Evolutionary conservation across 2,888 invertebrate species (phyloP).

Genomic region (Scaptomyza tumidula): DNA sequence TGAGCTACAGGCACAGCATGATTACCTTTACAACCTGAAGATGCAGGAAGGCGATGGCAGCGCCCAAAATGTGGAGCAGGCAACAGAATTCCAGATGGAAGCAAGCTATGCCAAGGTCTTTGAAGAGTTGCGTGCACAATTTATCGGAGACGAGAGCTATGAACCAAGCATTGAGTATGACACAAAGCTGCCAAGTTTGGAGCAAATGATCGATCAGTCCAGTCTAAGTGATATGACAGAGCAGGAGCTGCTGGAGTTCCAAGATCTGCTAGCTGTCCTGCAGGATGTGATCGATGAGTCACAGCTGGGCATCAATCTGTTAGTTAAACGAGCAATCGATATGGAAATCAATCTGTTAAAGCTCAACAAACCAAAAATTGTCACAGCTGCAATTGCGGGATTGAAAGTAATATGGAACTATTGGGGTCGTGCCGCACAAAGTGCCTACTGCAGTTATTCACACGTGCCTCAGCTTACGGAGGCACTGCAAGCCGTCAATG

Average conservation of each 20-base stretch:
- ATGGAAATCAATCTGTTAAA: constrained; percentile 60
- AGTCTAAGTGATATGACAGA: constrained; percentile 30
- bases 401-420: constrained; percentile 55
- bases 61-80: constrained; percentile 4
- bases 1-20: constrained; percentile 72
- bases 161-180: constrained; percentile 62
- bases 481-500: constrained; percentile 70
- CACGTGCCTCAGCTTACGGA: constrained; percentile 72
- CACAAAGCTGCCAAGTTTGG: constrained; percentile 63
- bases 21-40: constrained; percentile 57
- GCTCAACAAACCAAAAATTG: constrained; percentile 74
- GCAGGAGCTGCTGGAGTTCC: constrained; percentile 60
- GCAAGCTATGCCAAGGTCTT: constrained; percentile 43
- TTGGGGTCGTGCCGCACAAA: constrained; percentile 59
- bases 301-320: constrained; percentile 61
- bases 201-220: constrained; percentile 58
- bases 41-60: constrained; percentile 48
- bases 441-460: constrained; percentile 79
- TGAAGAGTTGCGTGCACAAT: constrained; percentile 57
- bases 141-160: constrained; percentile 34
- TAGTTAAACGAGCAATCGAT: constrained; percentile 62
- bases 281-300: constrained; percentile 77
- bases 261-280: constrained; percentile 67
- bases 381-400: constrained; percentile 59
- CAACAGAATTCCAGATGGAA: constrained; percentile 21